These are phyloP conservation scores for Nibea coibor DNA, from an alignment of 2,113 vertebrate species.

Conservation along the genomic window DNA sequence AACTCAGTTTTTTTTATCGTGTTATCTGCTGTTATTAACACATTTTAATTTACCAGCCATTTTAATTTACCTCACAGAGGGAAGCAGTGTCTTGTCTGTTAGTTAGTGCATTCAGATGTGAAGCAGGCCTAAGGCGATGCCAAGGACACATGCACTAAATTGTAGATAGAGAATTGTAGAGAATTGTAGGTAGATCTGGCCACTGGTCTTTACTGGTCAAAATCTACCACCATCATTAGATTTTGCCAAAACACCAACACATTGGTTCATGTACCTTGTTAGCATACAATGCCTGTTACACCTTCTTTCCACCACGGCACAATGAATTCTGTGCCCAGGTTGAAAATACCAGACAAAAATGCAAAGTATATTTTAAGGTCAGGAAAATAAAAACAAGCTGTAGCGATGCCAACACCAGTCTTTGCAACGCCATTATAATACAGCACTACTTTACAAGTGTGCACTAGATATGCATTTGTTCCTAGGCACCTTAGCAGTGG, in stretches of 20 bases:
- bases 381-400: neutral
- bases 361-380: slow-evolving; percentile 1
- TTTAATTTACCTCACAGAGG: slow-evolving; percentile 48
- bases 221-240: neutral
- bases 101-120: neutral
- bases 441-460: neutral
- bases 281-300: neutral
- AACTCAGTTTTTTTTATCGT: neutral
- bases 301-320: neutral
- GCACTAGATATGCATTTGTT: neutral
- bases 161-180: too few species aligned
- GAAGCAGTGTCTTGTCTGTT: neutral
- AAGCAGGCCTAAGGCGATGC: neutral
- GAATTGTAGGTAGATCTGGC: too few species aligned
- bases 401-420: neutral
- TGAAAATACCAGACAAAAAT: neutral
- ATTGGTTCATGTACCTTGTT: neutral
- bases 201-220: neutral
- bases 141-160: neutral
- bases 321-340: neutral
- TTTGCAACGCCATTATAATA: neutral
- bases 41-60: neutral
- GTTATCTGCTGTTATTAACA: slow-evolving; percentile 8
- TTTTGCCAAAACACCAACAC: neutral
- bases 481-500: too few species aligned